A percentile compares a stretch with the other conserved stretches of the same genome.
phyloP scores from a whole-genome alignment of 2,113 vertebrate species.

The Canis aureus region DNA sequence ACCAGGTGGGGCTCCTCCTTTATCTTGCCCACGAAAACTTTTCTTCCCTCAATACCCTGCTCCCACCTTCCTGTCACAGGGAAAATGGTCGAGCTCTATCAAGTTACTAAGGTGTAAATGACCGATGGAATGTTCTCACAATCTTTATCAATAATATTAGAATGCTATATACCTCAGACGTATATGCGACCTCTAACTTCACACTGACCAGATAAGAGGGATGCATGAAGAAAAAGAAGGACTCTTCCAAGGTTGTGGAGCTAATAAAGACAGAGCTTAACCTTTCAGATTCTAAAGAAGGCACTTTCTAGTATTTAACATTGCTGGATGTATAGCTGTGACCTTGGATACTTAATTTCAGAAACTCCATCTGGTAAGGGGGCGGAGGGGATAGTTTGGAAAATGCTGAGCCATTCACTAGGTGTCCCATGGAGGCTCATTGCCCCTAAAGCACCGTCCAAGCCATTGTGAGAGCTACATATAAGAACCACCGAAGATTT shows the following conservation, averaged over 20 bases:
- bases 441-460: background rate
- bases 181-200: background rate
- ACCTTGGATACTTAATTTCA: background rate
- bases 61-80: background rate
- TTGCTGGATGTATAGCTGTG: background rate
- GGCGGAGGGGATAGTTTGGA: background rate
- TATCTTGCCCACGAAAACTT: background rate
- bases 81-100: background rate
- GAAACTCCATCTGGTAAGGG: background rate
- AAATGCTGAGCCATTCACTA: background rate
- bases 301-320: background rate
- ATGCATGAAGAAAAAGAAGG: background rate
- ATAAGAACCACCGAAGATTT: background rate
- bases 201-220: background rate
- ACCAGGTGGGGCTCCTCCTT: background rate
- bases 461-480: no score
- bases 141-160: background rate
- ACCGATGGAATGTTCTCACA: background rate
- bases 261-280: background rate
- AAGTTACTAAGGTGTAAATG: background rate
- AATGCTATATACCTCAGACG: background rate
- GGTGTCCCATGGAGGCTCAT: background rate
- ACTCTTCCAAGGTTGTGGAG: background rate
- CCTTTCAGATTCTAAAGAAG: background rate
- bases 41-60: background rate